Base-by-base conservation (phyloP, 53 echinoderm and acorn worm genomes). In the Henricia sp. region DNA sequence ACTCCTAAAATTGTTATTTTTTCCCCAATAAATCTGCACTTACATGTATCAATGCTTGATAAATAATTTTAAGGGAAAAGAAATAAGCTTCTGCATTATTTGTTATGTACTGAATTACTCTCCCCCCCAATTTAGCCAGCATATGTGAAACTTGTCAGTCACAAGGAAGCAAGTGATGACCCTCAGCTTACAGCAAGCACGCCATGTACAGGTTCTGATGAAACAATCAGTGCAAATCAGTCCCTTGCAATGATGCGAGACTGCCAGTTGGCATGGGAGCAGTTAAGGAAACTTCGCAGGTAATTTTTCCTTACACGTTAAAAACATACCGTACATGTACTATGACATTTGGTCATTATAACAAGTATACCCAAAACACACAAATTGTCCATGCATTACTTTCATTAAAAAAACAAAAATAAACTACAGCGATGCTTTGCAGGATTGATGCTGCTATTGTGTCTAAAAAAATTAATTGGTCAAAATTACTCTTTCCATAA, bases 241-340 rank as follows among this genome's bases (percentile, higher is more conserved):
- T 40, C 69, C 13, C 24, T 86, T 1, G 86, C 86, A 11, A 86
- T 86, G 76, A 36, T 86, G 19, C 33, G 76, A 50, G 66, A 85
- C 32, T 85, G 85, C 27, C 68, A 85, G 42, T 55, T 85, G 24
- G 85, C 85, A 20, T 85, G 85, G 77, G 76, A 86, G 2, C 86
- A 86, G 40, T 52, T 77, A 5, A 13, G 86, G 6, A 86, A 86
- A n/a, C 86, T 86, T 0, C 55, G 73, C 6, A 75, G 77, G 86
- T 76, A 65, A 71, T 60, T 60, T 60, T 16, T 29, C 25, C 11
- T 10, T 33, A 60, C 28, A 17, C 11, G 6, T 60, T 28, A 60
- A 60, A 60, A 60, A 27, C 62, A 6, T 44, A 9, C 44, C 6
- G 44, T 44, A 44, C 44, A 44, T 44, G 6, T 9, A 44, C 44